These are phyloP conservation scores for Tinea trinotella DNA, from an alignment of 2,888 invertebrate species.

Conservation along the genomic window DNA sequence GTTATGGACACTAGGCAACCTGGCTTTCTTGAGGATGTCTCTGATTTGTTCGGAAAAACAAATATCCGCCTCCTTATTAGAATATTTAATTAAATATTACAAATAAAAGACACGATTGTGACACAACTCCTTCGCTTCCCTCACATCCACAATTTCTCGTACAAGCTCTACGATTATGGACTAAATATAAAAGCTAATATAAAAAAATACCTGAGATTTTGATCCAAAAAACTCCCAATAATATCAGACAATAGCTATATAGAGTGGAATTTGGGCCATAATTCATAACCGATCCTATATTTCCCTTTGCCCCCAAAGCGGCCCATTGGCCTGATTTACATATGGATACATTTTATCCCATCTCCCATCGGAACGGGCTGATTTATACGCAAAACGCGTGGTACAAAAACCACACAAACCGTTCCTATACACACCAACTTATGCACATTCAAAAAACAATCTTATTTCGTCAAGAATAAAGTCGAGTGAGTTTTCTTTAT, in stretches of 20 bases:
- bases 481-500: neutral
- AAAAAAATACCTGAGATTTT: neutral
- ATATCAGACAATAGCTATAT: slow-evolving; percentile 4
- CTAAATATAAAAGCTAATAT: neutral
- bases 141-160: too few relatives aligned
- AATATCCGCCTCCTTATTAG: too few relatives aligned
- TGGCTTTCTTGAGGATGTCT: too few relatives aligned
- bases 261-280: neutral
- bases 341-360: slow-evolving; percentile 10
- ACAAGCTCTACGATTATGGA: too few relatives aligned
- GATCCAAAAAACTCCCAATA: neutral
- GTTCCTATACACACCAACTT: neutral
- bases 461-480: neutral
- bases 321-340: slow-evolving; percentile 15
- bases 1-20: too few relatives aligned
- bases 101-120: too few relatives aligned
- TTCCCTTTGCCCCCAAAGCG: slow-evolving; percentile 15
- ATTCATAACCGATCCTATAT: slow-evolving; percentile 17
- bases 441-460: neutral
- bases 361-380: slow-evolving; percentile 4
- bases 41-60: too few relatives aligned
- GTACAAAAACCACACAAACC: neutral
- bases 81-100: too few relatives aligned
- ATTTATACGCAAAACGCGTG: slow-evolving; percentile 13
- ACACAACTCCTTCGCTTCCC: too few relatives aligned